These are phyloP conservation scores for Psittacara wagleri DNA, from an alignment of 2,113 vertebrate species.

Conservation along the genomic window DNA sequence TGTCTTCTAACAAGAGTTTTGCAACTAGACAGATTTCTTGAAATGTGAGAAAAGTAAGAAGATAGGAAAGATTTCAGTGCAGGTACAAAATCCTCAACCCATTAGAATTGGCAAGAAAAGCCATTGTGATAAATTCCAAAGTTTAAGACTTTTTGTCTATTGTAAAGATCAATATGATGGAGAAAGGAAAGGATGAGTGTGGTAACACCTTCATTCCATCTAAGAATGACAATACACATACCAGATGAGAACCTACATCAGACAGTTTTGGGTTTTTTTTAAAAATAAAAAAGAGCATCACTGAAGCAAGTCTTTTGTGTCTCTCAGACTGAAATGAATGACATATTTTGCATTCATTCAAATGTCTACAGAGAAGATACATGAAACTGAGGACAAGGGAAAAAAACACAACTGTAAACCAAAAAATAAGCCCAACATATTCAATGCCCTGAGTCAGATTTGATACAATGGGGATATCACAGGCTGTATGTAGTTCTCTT, in stretches of 20 bases:
- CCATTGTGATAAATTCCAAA: slow-evolving; percentile 46
- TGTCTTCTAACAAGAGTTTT: slow-evolving; percentile 55
- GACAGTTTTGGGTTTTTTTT: neutral
- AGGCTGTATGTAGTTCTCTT: neutral
- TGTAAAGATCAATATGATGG: slow-evolving; percentile 45
- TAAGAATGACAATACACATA: neutral
- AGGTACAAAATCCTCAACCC: slow-evolving; percentile 47
- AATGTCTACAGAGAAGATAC: slow-evolving; percentile 14
- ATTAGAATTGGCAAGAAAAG: slow-evolving; percentile 54
- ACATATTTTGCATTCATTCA: slow-evolving; percentile 24
- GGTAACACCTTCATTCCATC: slow-evolving; percentile 41
- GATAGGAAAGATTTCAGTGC: slow-evolving; percentile 51
- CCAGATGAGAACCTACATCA: slow-evolving; percentile 31
- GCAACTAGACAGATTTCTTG: slow-evolving; percentile 36
- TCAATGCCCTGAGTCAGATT: slow-evolving; percentile 5
- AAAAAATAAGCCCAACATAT: neutral
- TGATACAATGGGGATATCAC: neutral
- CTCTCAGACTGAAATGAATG: slow-evolving; percentile 3
- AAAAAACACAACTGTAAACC: neutral
- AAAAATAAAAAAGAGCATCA: neutral
- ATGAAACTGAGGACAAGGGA: neutral
- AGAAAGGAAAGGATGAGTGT: slow-evolving; percentile 6
- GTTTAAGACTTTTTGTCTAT: slow-evolving; percentile 52
- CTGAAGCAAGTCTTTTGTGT: neutral
- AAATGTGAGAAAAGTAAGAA: slow-evolving; percentile 46